Evolutionary conservation across 1,140 invertebrate genomes (phyloP), one percentile per base, ranked within the genome.

Genomic region (Zelostemma sp.): DNA sequence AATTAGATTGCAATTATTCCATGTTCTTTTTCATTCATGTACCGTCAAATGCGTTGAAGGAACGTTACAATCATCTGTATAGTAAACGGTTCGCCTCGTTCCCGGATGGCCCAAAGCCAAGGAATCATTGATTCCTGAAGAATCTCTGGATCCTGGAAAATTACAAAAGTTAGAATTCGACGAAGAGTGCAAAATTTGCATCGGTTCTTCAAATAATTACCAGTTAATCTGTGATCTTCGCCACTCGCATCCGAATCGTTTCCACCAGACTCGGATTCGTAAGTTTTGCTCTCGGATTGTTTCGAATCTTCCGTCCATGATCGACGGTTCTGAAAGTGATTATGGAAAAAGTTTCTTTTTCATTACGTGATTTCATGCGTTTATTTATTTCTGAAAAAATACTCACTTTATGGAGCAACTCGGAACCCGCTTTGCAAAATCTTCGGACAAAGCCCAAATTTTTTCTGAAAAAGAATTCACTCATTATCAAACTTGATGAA

Each of bases 71-170:
- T 93, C 91, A 69, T 93, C 93, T 1, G 91, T 92, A 53, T 94
- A 89, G 80, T 95, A 95, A 14, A 95, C 92, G 0, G 93, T 93
- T 75, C 92, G 87, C 46, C 93, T 86, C 1, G 92, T 92, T 21
- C 93, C 93, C 17, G 93, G 91, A 31, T 91, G 90, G 11, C 92
- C 92, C 16, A 94, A 88, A 61, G 87, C 89, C 14, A 90, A 75
- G 6, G 87, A 82, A 70, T 88, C 88, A 63, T 57, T 72, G 19
- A 74, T 49, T 45, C 54, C 73, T 43, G 68, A 72, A 5, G 77
- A 71, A 47, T 74, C 72, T 70, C 56, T 28, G 1, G 46, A 49
- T 15, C 46, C 56, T 59, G 5, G 63, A 35, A 35, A 35, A 28
- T 28, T 28, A 3, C 25, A 28, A n/a, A n/a, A n/a, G n/a, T n/a